Evolutionary conservation across 2,797 vertebrate species (phyloP).

Genomic region (Notolepis coatsorum): DNA sequence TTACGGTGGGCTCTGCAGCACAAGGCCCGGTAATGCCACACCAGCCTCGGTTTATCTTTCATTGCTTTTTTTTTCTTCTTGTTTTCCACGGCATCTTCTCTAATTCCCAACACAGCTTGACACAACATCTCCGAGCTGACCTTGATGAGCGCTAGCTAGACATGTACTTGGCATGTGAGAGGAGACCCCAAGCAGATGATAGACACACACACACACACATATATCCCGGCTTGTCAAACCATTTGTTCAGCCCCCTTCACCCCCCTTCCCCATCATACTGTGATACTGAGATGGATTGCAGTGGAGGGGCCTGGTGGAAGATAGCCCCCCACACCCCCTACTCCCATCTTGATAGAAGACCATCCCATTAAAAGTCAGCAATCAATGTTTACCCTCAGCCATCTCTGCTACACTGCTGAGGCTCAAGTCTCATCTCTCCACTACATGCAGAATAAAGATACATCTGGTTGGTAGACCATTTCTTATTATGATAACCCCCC

Average conservation of each 20-base stretch:
- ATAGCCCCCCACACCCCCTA: slow-evolving; percentile 6
- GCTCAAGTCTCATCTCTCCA: slow-evolving; percentile 11
- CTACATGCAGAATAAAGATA: slow-evolving; percentile 1
- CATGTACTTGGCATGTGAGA: slow-evolving; percentile 49
- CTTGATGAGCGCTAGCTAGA: slow-evolving; percentile 54
- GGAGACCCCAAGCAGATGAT: slow-evolving; percentile 54
- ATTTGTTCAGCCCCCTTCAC: slow-evolving; percentile 40
- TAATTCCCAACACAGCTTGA: slow-evolving; percentile 48
- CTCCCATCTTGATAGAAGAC: slow-evolving; percentile 20
- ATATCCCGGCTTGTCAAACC: slow-evolving; percentile 55
- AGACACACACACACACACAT: slow-evolving; percentile 52
- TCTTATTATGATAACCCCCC: slow-evolving; percentile 35
- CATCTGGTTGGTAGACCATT: slow-evolving; percentile 22
- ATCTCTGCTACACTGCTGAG: not conserved
- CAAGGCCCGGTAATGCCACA: no score
- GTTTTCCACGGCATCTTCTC: slow-evolving; percentile 14
- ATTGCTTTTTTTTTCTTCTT: not conserved
- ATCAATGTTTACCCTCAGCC: not conserved
- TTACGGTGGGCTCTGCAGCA: no score
- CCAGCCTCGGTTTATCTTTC: no score
- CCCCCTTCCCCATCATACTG: slow-evolving; percentile 1
- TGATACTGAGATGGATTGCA: slow-evolving; percentile 39
- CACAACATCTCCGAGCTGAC: slow-evolving; percentile 56
- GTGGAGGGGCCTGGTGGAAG: slow-evolving; percentile 7
- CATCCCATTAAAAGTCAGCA: slow-evolving; percentile 11